Conservation (phyloP, 2,888 invertebrate genomes). For the Notodonta dromedarius region DNA sequence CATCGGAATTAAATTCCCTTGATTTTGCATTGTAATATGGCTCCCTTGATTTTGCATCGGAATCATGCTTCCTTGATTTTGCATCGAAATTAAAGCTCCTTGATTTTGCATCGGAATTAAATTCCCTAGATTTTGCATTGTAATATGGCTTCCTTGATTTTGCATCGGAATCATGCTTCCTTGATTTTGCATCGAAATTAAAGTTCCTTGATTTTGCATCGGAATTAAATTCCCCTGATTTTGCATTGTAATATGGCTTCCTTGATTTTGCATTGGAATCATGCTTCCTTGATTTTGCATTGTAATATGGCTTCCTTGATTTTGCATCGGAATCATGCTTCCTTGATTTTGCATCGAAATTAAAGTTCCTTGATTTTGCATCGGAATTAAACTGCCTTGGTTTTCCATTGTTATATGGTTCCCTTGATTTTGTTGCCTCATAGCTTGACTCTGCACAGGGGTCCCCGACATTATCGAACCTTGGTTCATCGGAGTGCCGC, state of each 20-base stretch:
- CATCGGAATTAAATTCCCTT: background rate
- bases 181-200: background rate
- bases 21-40: background rate
- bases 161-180: background rate
- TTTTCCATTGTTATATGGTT: background rate
- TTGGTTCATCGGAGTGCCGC: conserved; percentile 39
- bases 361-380: background rate
- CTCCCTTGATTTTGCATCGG: background rate
- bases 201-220: background rate
- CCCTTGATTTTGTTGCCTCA: background rate
- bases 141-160: background rate
- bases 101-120: background rate
- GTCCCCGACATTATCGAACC: conserved; percentile 16
- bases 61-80: background rate
- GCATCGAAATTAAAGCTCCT: background rate
- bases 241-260: background rate
- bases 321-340: background rate
- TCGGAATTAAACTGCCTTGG: background rate
- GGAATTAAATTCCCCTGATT: background rate
- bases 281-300: background rate
- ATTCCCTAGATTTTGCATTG: background rate
- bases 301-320: background rate
- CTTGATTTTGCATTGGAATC: background rate
- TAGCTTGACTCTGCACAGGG: conserved; percentile 19
- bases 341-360: background rate